phyloP scores from a whole-genome alignment of 2,888 invertebrate genomes.

The Metellina segmentata region DNA sequence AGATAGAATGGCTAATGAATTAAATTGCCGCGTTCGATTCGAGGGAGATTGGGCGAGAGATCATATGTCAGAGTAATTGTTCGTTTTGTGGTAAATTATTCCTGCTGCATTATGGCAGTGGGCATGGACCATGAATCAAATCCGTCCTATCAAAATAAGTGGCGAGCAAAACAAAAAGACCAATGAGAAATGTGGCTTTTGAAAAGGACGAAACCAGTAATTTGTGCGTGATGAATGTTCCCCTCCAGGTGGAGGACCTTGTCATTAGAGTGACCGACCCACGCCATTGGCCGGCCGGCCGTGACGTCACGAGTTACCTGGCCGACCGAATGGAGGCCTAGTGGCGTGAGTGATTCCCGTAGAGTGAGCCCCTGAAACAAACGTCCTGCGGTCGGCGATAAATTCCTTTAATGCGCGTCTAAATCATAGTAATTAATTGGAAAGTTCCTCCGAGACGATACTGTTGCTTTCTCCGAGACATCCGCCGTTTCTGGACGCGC shows the following conservation, averaged over 20 bases:
- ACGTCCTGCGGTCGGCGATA: slow-evolving; percentile 17
- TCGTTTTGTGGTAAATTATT: slow-evolving; percentile 75
- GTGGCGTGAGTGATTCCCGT: slow-evolving; percentile 36
- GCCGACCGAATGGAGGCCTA: slow-evolving; percentile 46
- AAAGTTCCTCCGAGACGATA: neutral
- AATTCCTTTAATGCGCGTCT: slow-evolving; percentile 55
- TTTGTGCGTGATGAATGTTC: slow-evolving; percentile 72
- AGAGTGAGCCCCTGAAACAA: neutral
- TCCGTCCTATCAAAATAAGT: slow-evolving; percentile 75
- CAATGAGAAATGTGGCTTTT: slow-evolving; percentile 75
- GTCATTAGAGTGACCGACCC: slow-evolving; percentile 71
- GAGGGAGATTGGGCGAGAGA: slow-evolving; percentile 36
- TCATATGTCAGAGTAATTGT: slow-evolving; percentile 75
- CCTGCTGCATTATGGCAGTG: slow-evolving; percentile 75
- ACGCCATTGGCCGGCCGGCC: slow-evolving; percentile 66
- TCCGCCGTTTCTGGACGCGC: neutral
- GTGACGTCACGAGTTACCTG: slow-evolving; percentile 71
- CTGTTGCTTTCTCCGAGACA: neutral
- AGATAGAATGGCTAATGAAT: slow-evolving; percentile 7
- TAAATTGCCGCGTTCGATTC: neutral
- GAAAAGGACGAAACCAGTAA: slow-evolving; percentile 71
- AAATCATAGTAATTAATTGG: slow-evolving; percentile 72
- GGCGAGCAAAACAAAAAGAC: slow-evolving; percentile 62
- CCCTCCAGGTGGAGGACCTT: slow-evolving; percentile 64
- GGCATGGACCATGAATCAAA: slow-evolving; percentile 74